Evolutionary conservation across 2,113 vertebrate genomes (phyloP), one percentile per base, ranked within the genome.

Genomic region (Prinia subflava): DNA sequence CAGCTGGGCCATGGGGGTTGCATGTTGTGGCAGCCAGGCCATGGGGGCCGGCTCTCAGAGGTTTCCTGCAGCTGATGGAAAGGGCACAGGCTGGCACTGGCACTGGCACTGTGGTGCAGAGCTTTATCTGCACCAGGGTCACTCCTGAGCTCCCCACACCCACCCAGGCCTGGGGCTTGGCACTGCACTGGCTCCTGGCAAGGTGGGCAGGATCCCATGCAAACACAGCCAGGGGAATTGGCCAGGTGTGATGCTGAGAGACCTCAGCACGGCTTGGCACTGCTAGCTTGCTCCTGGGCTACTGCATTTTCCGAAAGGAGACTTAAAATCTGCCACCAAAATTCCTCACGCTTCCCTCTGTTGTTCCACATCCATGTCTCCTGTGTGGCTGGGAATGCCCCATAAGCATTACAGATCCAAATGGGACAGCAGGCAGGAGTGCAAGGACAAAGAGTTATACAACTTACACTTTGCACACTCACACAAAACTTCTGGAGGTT

Each of bases 21-120:
- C 17, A 31, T 20, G 19, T 55, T 31, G 18, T 55, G 53, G 7
- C 57, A 27, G 57, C 57, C 6, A 10, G 57, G 59, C 25, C 35
- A 13, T 62, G 59, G 37, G 11, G 6, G 25, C 1, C n/a, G 47
- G 81, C 42, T n/a, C 1, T 13, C 5, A 0, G 31, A 9, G 44
- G 5, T 22, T 37, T 55, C 63, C 73, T 31, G 21, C 49, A 52
- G 68, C 49, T 25, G 57, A 15, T 68, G 73, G 39, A 18, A 81
- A 50, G 35, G 31, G 28, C 31, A 53, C 0, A 0, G 47, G 15
- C 49, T 56, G 2, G 2, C 4, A 2, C 23, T 56, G 2, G 2
- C 4, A 2, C 23, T 16, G 37, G 28, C 1, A 1, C 71, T 62
- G 30, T 10, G 13, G 0, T 8, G 15, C 1, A 7, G 42, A 41